phyloP scores from a whole-genome alignment of 2,113 vertebrate genomes.

The Pedionomus torquatus region DNA sequence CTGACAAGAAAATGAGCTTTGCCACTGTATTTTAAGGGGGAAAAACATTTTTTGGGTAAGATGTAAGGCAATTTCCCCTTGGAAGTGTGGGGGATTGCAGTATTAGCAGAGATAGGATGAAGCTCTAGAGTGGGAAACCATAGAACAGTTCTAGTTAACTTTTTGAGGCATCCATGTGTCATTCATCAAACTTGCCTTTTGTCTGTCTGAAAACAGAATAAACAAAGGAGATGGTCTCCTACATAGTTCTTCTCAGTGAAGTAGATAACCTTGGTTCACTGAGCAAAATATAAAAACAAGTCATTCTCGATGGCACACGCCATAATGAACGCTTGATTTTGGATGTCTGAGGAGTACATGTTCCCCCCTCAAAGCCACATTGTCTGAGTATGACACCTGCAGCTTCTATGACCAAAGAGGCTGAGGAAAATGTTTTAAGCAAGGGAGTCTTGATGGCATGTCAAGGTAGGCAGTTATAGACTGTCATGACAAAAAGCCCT shows the following conservation, averaged over 20 bases:
- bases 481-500: background rate
- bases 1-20: constrained; percentile 25
- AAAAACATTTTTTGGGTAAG: background rate
- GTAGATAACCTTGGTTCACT: constrained; percentile 37
- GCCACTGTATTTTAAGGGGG: background rate
- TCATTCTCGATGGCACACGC: background rate
- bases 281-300: constrained; percentile 37
- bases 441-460: background rate
- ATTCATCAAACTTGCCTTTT: constrained; percentile 32
- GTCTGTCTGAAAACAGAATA: constrained; percentile 35
- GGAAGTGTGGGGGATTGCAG: background rate
- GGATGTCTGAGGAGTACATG: background rate
- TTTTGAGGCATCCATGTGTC: constrained; percentile 2
- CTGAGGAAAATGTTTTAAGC: background rate
- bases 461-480: constrained; percentile 2
- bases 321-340: constrained; percentile 13
- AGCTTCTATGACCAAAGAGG: background rate
- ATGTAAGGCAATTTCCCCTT: background rate
- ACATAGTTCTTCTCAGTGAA: constrained; percentile 12
- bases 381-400: background rate
- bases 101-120: background rate
- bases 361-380: background rate
- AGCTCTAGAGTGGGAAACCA: background rate
- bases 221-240: constrained; percentile 42
- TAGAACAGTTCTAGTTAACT: constrained; percentile 2